Percentiles rank a stretch among this genome's conserved stretches.
These are phyloP conservation scores for Bubo bubo DNA, from an alignment of 2,113 vertebrate genomes.

Conservation along the genomic window DNA sequence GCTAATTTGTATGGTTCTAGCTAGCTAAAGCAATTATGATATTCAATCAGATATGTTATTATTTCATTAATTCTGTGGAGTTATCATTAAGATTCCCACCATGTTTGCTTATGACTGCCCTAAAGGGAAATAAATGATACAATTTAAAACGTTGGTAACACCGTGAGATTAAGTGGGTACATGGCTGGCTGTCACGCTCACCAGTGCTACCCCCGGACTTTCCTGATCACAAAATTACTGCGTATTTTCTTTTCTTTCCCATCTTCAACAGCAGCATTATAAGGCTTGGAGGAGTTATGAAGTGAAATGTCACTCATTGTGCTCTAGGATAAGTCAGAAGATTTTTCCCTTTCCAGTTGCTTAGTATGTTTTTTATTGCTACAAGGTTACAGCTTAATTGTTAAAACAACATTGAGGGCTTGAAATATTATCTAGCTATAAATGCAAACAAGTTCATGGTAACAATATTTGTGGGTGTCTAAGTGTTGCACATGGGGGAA, in stretches of 20 bases:
- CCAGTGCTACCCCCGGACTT: rapidly evolving
- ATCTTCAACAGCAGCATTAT: not conserved
- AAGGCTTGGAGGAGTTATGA: not conserved
- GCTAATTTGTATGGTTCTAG: not conserved
- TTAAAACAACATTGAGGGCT: not conserved
- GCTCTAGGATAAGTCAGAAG: not conserved
- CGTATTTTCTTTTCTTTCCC: not conserved
- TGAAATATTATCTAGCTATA: not conserved
- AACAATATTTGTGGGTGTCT: not conserved
- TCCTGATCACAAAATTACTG: not conserved
- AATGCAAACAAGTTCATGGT: not conserved
- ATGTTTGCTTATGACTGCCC: not conserved
- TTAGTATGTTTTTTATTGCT: not conserved
- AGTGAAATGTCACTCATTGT: not conserved
- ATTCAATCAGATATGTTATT: not conserved
- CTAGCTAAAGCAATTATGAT: not conserved
- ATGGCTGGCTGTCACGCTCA: not conserved
- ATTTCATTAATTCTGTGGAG: not conserved
- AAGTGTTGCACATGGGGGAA: not conserved
- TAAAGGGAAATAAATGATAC: not conserved
- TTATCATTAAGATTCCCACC: not conserved
- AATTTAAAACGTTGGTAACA: not conserved
- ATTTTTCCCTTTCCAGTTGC: not conserved
- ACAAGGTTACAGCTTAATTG: not conserved
- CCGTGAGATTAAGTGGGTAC: not conserved